Conservation (phyloP, 1,140 invertebrate genomes). For the Dendrolimus punctatus region DNA sequence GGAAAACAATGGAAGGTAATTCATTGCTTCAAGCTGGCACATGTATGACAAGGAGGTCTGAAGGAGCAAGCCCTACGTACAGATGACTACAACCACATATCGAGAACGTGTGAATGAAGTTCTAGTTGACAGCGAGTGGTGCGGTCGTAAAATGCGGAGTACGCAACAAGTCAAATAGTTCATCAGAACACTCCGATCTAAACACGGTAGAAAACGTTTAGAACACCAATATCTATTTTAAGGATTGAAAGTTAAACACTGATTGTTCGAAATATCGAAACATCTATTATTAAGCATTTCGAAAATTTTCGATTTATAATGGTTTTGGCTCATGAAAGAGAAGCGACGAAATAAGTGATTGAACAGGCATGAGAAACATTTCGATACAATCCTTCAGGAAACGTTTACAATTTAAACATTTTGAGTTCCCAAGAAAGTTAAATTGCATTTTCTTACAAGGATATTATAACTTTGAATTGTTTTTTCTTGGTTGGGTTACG, state of each 20-base stretch:
- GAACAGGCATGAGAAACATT: constrained; percentile 58
- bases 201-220: too few species aligned
- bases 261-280: constrained; percentile 18
- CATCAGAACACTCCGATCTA: too few species aligned
- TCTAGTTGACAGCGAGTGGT: too few species aligned
- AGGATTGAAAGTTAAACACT: constrained; percentile 3
- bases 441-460: constrained; percentile 52
- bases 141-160: too few species aligned
- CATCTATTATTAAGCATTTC: constrained; percentile 19
- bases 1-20: too few species aligned
- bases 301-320: constrained; percentile 60
- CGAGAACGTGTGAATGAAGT: too few species aligned
- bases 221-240: too few species aligned
- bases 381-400: constrained; percentile 58
- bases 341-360: constrained; percentile 57
- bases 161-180: too few species aligned
- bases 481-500: constrained; percentile 26
- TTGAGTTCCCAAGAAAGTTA: constrained; percentile 44
- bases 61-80: too few species aligned
- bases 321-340: constrained; percentile 45
- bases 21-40: too few species aligned
- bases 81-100: too few species aligned
- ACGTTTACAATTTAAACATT: constrained; percentile 54
- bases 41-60: too few species aligned
- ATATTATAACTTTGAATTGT: constrained; percentile 28